These are phyloP conservation scores for Lucifuga dentata DNA, from an alignment of 2,113 vertebrate species.

Conservation along the genomic window DNA sequence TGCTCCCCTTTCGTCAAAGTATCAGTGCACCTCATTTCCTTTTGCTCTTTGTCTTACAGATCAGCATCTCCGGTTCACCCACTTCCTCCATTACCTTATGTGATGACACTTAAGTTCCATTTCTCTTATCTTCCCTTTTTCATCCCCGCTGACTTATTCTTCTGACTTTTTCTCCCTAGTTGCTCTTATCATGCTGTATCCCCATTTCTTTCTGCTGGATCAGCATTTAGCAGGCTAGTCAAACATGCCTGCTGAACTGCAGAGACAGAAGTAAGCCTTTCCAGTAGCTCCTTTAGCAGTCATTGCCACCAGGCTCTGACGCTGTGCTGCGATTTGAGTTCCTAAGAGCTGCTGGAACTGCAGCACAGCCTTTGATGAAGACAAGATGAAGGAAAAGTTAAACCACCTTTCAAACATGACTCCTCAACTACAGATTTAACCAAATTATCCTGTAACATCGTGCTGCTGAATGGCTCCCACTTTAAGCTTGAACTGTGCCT, in stretches of 20 bases:
- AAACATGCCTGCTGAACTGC: constrained; percentile 22
- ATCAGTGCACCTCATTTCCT: too few relatives aligned
- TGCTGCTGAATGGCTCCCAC: constrained; percentile 5
- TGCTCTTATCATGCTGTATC: constrained; percentile 14
- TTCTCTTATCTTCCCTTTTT: background rate
- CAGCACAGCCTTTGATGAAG: background rate
- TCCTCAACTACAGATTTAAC: too few relatives aligned
- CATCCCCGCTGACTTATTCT: background rate
- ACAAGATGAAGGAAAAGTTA: constrained; percentile 1
- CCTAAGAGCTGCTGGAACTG: constrained; percentile 8
- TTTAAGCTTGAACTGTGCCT: constrained; percentile 39
- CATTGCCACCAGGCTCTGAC: background rate
- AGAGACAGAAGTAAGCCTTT: constrained; percentile 1
- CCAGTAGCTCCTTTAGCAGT: background rate
- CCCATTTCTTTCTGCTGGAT: constrained; percentile 32
- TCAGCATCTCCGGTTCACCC: background rate
- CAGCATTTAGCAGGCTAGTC: constrained; percentile 34
- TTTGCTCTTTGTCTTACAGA: background rate
- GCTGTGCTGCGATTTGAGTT: constrained; percentile 34
- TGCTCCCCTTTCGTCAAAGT: too few relatives aligned
- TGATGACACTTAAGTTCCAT: background rate
- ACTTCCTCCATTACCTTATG: background rate
- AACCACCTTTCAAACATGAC: too few relatives aligned
- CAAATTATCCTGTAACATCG: background rate
- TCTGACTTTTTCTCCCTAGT: background rate